Evolutionary conservation across 2,888 invertebrate species (phyloP).

Genomic region (Cataglyphis albicans): DNA sequence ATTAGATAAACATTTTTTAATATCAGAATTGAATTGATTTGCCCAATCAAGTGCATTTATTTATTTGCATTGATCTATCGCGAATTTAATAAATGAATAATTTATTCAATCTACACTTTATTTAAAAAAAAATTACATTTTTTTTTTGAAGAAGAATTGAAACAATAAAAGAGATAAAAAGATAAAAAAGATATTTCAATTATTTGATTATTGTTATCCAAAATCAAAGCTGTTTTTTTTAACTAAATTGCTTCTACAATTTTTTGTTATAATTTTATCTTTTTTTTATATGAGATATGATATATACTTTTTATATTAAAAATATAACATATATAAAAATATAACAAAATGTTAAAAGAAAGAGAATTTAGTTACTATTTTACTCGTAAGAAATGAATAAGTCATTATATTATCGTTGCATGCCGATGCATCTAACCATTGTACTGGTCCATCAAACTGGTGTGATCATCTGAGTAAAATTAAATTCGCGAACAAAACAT

Average conservation of each 20-base stretch:
- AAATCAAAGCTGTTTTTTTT: not conserved
- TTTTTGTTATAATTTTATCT: not conserved
- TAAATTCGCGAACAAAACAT: constrained; percentile 25
- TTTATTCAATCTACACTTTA: constrained; percentile 9
- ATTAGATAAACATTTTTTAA: not conserved
- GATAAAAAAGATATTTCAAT: not conserved
- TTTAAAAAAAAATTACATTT: not conserved
- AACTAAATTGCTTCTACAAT: not conserved
- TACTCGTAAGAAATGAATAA: not conserved
- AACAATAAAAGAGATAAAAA: not conserved
- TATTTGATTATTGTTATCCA: not conserved
- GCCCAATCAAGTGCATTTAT: not conserved
- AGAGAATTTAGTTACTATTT: not conserved
- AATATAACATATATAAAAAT: not conserved
- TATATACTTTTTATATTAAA: not conserved
- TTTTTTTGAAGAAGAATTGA: not conserved
- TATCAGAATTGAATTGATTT: not conserved
- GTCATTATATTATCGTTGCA: not conserved
- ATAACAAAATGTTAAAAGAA: not conserved
- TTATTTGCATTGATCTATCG: not conserved
- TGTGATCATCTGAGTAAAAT: constrained; percentile 26
- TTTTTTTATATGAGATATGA: not conserved
- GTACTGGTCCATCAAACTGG: not conserved
- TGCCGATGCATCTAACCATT: not conserved
- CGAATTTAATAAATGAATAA: not conserved